Conservation (phyloP, 2,113 vertebrate species). For the Agelaius tricolor region DNA sequence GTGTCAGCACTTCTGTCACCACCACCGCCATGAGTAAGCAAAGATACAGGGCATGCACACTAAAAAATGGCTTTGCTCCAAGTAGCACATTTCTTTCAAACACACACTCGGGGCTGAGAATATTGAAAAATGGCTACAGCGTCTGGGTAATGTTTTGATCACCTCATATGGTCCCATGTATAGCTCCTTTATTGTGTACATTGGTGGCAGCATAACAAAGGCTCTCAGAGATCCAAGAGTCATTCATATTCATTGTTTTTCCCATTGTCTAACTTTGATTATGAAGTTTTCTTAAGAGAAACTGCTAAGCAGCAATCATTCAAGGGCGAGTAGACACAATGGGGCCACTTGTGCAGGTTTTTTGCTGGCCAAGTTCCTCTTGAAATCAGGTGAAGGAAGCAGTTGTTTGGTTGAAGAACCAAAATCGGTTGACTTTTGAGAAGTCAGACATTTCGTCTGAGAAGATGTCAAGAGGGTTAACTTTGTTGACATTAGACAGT, state of each 20-base stretch:
- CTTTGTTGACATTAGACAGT: not conserved
- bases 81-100: slow-evolving; percentile 68
- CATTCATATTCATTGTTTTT: slow-evolving; percentile 51
- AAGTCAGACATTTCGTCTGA: not conserved
- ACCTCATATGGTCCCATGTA: slow-evolving; percentile 55
- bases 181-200: slow-evolving; percentile 36
- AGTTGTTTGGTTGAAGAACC: slow-evolving; percentile 30
- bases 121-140: slow-evolving; percentile 57
- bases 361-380: not conserved
- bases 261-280: slow-evolving; percentile 31
- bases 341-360: not conserved
- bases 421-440: not conserved
- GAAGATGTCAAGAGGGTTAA: not conserved
- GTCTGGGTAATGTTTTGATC: slow-evolving; percentile 75
- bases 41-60: not conserved
- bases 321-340: not conserved
- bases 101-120: slow-evolving; percentile 41
- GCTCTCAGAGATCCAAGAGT: slow-evolving; percentile 16
- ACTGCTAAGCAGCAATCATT: slow-evolving; percentile 3
- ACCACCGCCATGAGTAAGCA: slow-evolving; percentile 45
- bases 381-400: slow-evolving; percentile 41
- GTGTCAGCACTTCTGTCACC: slow-evolving; percentile 48
- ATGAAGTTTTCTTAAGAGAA: slow-evolving; percentile 42
- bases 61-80: slow-evolving; percentile 62
- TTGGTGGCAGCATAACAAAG: slow-evolving; percentile 48